phyloP scores from a whole-genome alignment of 2,797 vertebrate species.

The Cossypha caffra region DNA sequence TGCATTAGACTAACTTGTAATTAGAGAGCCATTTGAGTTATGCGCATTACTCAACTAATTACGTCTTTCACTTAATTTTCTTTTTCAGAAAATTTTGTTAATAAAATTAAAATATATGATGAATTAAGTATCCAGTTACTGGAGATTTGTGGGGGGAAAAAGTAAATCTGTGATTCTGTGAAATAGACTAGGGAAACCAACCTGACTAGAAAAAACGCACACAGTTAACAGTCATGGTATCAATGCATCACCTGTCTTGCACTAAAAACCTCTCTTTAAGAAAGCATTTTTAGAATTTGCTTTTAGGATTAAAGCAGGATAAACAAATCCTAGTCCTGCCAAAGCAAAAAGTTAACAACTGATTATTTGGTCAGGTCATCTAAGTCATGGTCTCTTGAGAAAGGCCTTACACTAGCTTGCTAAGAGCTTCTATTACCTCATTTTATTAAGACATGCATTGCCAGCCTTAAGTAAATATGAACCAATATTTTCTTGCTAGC shows the following conservation, averaged over 20 bases:
- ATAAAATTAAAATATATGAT: background rate
- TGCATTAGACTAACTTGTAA: background rate
- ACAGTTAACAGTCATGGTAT: background rate
- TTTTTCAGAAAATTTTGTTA: background rate
- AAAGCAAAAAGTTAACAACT: background rate
- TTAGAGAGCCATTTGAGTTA: background rate
- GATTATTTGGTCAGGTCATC: background rate
- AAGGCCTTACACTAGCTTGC: background rate
- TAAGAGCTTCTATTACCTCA: background rate
- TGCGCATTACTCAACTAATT: background rate
- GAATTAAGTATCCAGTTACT: background rate
- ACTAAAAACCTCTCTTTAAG: background rate
- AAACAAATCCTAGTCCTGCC: background rate
- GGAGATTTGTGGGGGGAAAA: background rate
- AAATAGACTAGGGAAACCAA: background rate
- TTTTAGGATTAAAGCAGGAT: background rate
- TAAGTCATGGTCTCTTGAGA: background rate
- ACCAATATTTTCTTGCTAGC: background rate
- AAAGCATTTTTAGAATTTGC: background rate
- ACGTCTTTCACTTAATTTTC: background rate
- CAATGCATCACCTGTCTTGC: background rate
- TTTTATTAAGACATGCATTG: background rate
- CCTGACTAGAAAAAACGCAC: background rate
- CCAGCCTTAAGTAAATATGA: background rate
- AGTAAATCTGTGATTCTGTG: background rate